Evolutionary conservation across 2,797 vertebrate species (phyloP).

Genomic region (Lagocephalus sceleratus): DNA sequence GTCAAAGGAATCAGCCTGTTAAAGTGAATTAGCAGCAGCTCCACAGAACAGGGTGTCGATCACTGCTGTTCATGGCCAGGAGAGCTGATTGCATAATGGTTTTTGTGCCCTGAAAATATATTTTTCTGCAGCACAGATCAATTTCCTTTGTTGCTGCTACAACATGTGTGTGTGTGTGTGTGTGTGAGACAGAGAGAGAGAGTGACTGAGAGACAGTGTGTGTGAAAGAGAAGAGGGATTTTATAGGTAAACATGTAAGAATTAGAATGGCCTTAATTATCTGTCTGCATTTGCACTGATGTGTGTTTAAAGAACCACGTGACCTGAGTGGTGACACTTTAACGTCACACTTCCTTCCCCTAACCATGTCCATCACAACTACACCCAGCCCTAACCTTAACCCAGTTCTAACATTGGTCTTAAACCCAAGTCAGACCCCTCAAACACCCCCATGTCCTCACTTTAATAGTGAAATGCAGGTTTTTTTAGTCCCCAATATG

Average conservation of each 20-base stretch:
- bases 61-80: background rate
- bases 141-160: conserved; percentile 8
- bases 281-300: conserved; percentile 24
- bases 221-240: no score
- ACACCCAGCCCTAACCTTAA: no score
- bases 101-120: background rate
- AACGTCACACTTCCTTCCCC: no score
- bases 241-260: conserved; percentile 10
- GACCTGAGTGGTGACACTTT: conserved; percentile 24
- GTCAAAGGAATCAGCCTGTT: background rate
- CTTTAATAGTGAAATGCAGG: no score
- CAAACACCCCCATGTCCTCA: no score
- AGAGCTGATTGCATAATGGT: background rate
- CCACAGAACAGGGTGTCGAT: background rate
- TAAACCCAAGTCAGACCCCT: no score
- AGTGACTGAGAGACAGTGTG: no score
- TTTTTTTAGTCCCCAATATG: no score
- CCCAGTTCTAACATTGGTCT: no score
- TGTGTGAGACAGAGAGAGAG: no score
- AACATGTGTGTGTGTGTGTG: conserved; percentile 1
- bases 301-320: conserved; percentile 43
- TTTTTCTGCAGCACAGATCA: conserved; percentile 3
- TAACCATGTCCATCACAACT: no score
- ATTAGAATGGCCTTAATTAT: conserved; percentile 9
- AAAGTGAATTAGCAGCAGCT: background rate